A percentile compares a stretch with the other conserved stretches of the same genome.
Conservation (phyloP, 1,140 invertebrate species). For the Drosophila albomicans region DNA sequence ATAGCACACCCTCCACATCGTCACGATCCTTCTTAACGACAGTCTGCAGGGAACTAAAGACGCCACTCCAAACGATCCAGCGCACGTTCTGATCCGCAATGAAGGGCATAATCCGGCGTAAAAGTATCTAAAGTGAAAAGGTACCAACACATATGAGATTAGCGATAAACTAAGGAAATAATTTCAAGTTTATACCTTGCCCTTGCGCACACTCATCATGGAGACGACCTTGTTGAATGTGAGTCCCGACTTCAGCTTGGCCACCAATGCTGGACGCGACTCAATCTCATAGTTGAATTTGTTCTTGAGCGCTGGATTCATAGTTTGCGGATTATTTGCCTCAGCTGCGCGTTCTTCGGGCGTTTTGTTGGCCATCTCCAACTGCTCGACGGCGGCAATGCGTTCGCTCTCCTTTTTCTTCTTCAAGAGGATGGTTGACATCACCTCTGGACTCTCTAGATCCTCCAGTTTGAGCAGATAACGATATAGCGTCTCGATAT, state of each 20-base stretch:
- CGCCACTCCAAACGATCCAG: constrained; percentile 86
- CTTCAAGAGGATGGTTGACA: constrained; percentile 88
- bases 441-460: constrained; percentile 89
- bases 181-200: constrained; percentile 86
- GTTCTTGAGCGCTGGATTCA: constrained; percentile 83
- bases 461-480: constrained; percentile 90
- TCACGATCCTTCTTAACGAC: constrained; percentile 85
- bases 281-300: constrained; percentile 83
- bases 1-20: constrained; percentile 86
- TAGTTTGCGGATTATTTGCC: constrained; percentile 79
- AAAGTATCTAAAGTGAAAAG: constrained; percentile 85
- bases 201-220: constrained; percentile 90
- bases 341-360: constrained; percentile 76
- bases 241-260: constrained; percentile 88
- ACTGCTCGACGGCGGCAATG: constrained; percentile 85
- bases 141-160: not conserved
- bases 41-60: constrained; percentile 86
- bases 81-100: constrained; percentile 85
- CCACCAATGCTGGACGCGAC: constrained; percentile 85
- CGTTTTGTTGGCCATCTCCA: constrained; percentile 81
- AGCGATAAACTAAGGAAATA: constrained; percentile 34
- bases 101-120: constrained; percentile 87
- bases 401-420: constrained; percentile 87
- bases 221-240: constrained; percentile 88
- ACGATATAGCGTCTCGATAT: constrained; percentile 92